A percentile compares a stretch with the other conserved stretches of the same genome.
phyloP scores from a whole-genome alignment of 2,888 invertebrate genomes.

The Xestia xanthographa region DNA sequence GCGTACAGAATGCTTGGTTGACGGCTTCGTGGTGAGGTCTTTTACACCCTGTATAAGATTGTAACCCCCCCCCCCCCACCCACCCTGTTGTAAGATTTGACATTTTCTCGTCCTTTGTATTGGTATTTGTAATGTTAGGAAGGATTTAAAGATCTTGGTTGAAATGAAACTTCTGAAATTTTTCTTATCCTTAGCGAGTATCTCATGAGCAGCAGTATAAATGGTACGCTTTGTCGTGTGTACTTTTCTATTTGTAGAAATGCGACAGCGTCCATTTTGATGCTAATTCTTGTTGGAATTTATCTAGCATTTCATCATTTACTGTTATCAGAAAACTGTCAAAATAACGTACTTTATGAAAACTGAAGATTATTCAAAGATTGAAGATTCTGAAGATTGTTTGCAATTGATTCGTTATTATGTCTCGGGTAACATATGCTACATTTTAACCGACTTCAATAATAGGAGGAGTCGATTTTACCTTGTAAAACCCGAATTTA shows the following conservation, averaged over 20 bases:
- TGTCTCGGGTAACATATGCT: too few species aligned
- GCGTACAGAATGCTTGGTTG: too few species aligned
- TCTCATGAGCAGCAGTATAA: slow-evolving; percentile 44
- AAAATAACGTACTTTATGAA: neutral
- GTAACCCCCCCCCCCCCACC: too few species aligned
- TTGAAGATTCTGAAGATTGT: neutral
- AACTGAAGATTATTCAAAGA: neutral
- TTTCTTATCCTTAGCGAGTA: neutral
- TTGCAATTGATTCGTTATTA: neutral
- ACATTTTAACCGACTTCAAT: too few species aligned
- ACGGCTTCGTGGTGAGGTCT: too few species aligned
- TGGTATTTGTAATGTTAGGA: neutral
- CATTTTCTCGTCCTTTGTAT: too few species aligned
- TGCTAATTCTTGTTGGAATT: slow-evolving; percentile 21
- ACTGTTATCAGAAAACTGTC: too few species aligned
- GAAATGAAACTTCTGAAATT: slow-evolving; percentile 16
- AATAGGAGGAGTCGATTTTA: too few species aligned
- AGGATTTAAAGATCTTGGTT: neutral
- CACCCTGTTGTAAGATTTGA: too few species aligned
- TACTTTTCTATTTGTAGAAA: slow-evolving; percentile 28
- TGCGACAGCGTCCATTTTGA: neutral
- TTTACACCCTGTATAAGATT: too few species aligned
- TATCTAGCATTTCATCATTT: neutral
- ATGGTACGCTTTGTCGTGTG: slow-evolving; percentile 40
- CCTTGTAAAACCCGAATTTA: too few species aligned